Conservation (phyloP, 2,888 invertebrate species). For the Ophioninae sp. region DNA sequence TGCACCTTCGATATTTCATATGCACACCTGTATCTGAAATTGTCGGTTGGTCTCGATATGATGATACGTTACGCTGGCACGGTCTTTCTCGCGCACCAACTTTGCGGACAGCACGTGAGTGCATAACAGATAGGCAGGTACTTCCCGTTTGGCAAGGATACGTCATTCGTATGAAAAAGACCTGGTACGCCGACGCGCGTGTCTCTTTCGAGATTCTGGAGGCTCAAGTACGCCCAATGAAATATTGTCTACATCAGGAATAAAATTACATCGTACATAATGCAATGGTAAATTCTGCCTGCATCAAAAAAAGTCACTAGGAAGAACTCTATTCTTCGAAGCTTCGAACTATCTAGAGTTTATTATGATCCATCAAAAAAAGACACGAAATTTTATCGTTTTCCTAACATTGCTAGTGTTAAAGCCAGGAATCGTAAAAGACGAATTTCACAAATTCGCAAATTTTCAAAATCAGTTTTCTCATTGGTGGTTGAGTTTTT, state of each 20-base stretch:
- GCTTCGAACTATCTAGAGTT: too few species aligned
- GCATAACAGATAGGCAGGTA: conserved; percentile 9
- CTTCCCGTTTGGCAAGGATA: conserved; percentile 30
- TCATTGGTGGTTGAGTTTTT: too few species aligned
- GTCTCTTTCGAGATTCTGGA: background rate
- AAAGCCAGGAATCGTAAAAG: too few species aligned
- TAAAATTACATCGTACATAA: background rate
- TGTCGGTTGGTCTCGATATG: conserved; percentile 34
- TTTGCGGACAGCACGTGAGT: conserved; percentile 12
- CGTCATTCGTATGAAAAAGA: conserved; percentile 28
- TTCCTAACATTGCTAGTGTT: too few species aligned
- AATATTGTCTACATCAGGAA: background rate
- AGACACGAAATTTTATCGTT: too few species aligned
- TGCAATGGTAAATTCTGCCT: too few species aligned
- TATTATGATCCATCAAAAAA: too few species aligned
- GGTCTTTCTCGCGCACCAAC: background rate
- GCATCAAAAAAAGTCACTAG: too few species aligned
- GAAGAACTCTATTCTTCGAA: too few species aligned
- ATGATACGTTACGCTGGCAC: conserved; percentile 42
- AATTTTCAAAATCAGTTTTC: too few species aligned
- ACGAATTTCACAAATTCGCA: too few species aligned
- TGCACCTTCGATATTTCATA: conserved; percentile 7
- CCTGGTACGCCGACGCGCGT: background rate
- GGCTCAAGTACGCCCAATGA: background rate
- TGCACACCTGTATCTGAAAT: conserved; percentile 23